Percentiles rank a stretch among this genome's conserved stretches.
phyloP scores from a whole-genome alignment of 1,140 invertebrate species.

The Chionoecetes opilio region DNA sequence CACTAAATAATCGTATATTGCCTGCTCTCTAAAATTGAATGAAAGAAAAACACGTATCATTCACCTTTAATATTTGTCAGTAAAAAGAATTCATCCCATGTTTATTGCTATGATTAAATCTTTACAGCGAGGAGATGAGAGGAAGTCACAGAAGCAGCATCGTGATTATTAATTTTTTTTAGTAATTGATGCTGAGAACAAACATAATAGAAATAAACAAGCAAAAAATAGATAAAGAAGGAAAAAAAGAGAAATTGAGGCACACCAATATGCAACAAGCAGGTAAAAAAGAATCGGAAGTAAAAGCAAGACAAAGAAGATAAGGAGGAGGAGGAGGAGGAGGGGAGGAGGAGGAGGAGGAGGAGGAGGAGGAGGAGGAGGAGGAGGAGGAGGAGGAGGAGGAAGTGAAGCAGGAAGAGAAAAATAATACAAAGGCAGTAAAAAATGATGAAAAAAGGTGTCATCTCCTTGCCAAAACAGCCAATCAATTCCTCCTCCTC shows the following conservation, averaged over 20 bases:
- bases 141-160: no score
- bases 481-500: neutral
- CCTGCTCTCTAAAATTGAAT: no score
- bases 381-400: constrained; percentile 25
- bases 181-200: neutral
- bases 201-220: neutral
- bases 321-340: neutral
- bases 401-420: neutral
- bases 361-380: constrained; percentile 29
- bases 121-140: no score
- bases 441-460: neutral
- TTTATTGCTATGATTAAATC: no score
- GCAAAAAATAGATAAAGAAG: neutral
- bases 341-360: neutral
- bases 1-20: no score
- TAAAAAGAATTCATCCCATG: no score
- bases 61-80: no score
- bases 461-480: neutral
- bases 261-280: neutral
- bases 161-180: neutral
- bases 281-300: neutral
- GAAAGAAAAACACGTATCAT: no score
- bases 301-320: neutral
- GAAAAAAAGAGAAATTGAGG: neutral
- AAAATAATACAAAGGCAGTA: neutral